Conservation (phyloP, 2,888 invertebrate genomes). For the Aquatica leii region DNA sequence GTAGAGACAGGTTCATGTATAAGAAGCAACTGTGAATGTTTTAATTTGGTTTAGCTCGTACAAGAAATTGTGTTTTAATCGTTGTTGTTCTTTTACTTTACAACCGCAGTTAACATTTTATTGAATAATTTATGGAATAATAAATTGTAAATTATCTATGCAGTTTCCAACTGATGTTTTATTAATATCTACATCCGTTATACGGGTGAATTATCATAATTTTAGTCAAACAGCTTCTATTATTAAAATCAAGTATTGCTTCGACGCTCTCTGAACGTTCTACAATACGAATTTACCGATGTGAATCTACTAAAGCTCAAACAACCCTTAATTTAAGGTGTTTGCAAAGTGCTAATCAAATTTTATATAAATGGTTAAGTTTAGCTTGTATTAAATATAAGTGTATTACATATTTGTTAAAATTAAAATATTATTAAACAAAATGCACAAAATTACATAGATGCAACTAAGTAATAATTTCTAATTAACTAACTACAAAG, state of each 20-base stretch:
- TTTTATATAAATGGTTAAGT: too few relatives aligned
- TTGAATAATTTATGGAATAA: constrained; percentile 18
- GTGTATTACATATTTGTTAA: too few relatives aligned
- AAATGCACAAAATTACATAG: too few relatives aligned
- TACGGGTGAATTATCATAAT: constrained; percentile 20
- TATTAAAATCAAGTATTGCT: constrained; percentile 18
- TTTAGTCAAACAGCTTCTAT: constrained; percentile 24
- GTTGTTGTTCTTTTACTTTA: neutral
- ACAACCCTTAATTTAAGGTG: constrained; percentile 12
- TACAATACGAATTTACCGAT: constrained; percentile 4
- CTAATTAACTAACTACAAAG: too few relatives aligned
- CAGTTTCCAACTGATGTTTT: constrained; percentile 22
- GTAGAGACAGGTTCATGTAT: constrained; percentile 24
- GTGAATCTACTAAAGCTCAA: constrained; percentile 7
- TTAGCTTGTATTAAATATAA: too few relatives aligned
- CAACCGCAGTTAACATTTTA: constrained; percentile 11
- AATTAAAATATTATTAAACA: too few relatives aligned
- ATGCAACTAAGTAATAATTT: too few relatives aligned
- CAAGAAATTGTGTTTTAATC: neutral
- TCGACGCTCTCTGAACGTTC: neutral
- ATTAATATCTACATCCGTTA: constrained; percentile 17
- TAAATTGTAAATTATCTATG: constrained; percentile 20
- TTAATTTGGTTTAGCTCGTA: constrained; percentile 17
- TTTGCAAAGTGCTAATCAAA: constrained; percentile 16
- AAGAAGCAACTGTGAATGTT: neutral